phyloP scores from a whole-genome alignment of 1,140 invertebrate species.

The Ridgeia piscesae region DNA sequence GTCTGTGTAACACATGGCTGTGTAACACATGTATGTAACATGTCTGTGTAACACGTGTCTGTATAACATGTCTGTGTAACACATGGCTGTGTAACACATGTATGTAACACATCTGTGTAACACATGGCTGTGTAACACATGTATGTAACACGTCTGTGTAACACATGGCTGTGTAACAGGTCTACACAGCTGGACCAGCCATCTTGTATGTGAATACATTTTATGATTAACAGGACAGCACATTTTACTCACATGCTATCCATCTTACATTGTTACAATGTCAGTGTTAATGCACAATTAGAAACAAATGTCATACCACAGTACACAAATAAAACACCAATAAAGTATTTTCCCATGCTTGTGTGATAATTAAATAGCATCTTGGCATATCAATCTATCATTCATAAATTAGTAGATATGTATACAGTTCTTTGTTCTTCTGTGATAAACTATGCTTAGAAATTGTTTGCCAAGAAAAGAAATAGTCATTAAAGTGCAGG shows the following conservation, averaged over 20 bases:
- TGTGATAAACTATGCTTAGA: not conserved
- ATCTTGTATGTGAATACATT: not conserved
- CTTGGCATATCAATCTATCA: not conserved
- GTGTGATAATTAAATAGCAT: not conserved
- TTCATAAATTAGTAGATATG: not conserved
- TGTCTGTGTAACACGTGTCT: not conserved
- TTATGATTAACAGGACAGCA: not conserved
- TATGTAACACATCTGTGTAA: too few species aligned
- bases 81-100: not conserved
- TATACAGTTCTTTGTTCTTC: not conserved
- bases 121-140: not conserved
- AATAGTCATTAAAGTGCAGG: not conserved
- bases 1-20: not conserved
- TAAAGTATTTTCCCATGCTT: not conserved
- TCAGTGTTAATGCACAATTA: not conserved
- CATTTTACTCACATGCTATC: not conserved
- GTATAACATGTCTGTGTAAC: not conserved
- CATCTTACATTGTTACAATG: not conserved
- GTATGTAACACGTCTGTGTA: too few species aligned
- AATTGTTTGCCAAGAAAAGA: not conserved
- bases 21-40: too few species aligned
- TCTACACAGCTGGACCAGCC: not conserved
- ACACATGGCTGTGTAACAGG: not conserved
- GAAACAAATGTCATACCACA: not conserved
- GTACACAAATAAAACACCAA: not conserved